phyloP scores from a whole-genome alignment of 2,113 vertebrate species.

The Campylomormyrus numenius region DNA sequence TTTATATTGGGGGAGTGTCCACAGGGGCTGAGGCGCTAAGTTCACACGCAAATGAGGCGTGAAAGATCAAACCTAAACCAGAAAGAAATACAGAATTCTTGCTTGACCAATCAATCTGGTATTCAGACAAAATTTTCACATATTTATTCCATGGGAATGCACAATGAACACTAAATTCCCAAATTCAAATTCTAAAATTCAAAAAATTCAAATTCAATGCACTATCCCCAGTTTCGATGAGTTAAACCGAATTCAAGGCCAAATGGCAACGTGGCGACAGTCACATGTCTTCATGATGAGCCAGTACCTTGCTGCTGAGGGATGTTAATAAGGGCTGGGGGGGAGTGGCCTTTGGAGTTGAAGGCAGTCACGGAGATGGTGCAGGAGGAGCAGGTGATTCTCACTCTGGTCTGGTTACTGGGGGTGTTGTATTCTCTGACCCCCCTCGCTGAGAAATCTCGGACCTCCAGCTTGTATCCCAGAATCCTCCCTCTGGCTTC shows the following conservation, averaged over 20 bases:
- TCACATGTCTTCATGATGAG: background rate
- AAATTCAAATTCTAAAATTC: too few species aligned
- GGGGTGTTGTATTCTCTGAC: background rate
- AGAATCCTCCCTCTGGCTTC: constrained; percentile 51
- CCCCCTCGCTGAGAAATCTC: background rate
- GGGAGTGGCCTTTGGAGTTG: constrained; percentile 59
- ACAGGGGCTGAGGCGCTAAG: background rate
- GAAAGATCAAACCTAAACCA: background rate
- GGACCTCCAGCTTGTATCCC: constrained; percentile 42
- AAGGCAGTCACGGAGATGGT: constrained; percentile 45
- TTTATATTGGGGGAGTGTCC: background rate
- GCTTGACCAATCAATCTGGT: background rate
- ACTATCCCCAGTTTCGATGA: background rate
- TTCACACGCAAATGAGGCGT: background rate
- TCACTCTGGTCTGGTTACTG: background rate
- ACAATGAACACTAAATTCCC: background rate
- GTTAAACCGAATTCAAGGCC: background rate
- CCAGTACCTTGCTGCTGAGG: constrained; percentile 40
- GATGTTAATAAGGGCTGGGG: constrained; percentile 41
- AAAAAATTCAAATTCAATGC: too few species aligned
- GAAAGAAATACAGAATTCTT: background rate
- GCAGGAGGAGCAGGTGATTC: constrained; percentile 37
- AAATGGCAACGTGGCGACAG: background rate
- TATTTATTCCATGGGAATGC: background rate
- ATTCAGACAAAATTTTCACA: background rate